Conservation (phyloP, 1,140 invertebrate genomes). For the Drosophila lacertosa region DNA sequence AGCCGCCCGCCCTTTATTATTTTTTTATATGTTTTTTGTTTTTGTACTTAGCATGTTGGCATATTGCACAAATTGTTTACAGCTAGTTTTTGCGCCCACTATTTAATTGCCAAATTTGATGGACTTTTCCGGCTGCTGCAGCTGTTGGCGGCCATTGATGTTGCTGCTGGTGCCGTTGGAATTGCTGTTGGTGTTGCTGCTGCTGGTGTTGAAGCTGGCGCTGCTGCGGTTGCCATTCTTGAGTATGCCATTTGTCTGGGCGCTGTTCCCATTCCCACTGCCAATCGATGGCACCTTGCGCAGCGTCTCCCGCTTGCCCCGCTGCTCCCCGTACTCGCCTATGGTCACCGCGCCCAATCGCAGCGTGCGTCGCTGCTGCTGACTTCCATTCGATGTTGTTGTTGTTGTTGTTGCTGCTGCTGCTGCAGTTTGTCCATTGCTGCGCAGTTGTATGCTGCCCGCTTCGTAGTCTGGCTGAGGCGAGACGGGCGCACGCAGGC, state of each 20-base stretch:
- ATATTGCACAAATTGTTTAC: conserved; percentile 63
- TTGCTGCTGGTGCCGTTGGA: conserved; percentile 18
- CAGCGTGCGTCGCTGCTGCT: conserved; percentile 71
- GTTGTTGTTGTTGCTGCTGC: conserved; percentile 64
- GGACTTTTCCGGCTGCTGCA: conserved; percentile 62
- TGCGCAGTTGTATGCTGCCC: conserved; percentile 43
- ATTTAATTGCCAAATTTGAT: conserved; percentile 79
- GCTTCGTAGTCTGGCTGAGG: conserved; percentile 87
- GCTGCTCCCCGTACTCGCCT: conserved; percentile 87
- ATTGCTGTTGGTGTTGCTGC: conserved; percentile 31
- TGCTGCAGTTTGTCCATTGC: conserved; percentile 39
- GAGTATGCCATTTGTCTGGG: conserved; percentile 66
- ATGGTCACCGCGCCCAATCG: conserved; percentile 87
- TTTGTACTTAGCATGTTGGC: conserved; percentile 23
- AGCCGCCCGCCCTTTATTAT: not conserved
- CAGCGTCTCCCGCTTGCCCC: conserved; percentile 84
- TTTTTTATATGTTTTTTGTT: not conserved
- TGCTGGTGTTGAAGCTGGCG: conserved; percentile 54
- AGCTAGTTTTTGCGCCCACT: conserved; percentile 1
- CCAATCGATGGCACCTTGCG: conserved; percentile 67
- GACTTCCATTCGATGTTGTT: too few relatives aligned
- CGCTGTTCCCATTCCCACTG: conserved; percentile 25
- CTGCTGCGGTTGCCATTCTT: conserved; percentile 76
- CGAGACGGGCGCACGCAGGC: conserved; percentile 79
- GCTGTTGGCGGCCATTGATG: conserved; percentile 29